Percentiles rank a stretch among this genome's conserved stretches.
These are phyloP conservation scores for Cyanoramphus novaezelandiae DNA, from an alignment of 2,113 vertebrate genomes.

Conservation along the genomic window DNA sequence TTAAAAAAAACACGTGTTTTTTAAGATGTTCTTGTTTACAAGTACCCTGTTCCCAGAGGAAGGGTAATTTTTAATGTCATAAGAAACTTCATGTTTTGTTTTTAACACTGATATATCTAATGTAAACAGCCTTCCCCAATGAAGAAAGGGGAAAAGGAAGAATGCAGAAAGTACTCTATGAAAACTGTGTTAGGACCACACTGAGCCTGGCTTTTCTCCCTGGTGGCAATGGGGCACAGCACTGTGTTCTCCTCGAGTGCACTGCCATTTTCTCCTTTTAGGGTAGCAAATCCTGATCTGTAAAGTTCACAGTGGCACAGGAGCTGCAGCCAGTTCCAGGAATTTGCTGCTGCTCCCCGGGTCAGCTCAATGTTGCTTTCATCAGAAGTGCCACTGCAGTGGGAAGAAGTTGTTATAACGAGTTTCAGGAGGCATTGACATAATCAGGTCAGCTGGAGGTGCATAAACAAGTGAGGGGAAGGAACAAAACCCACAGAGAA, in stretches of 20 bases:
- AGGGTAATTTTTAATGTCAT: background rate
- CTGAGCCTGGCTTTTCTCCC: background rate
- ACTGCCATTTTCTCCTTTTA: conserved; percentile 23
- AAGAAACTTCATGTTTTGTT: background rate
- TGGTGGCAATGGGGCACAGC: background rate
- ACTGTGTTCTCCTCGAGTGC: background rate
- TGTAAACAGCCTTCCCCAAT: background rate
- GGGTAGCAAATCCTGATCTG: background rate
- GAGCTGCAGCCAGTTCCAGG: background rate
- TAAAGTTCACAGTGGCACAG: background rate
- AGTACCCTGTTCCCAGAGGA: background rate
- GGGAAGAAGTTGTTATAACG: background rate
- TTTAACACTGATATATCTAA: background rate
- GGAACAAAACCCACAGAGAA: background rate
- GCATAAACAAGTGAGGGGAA: conserved; percentile 18
- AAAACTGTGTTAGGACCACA: background rate
- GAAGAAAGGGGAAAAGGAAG: background rate
- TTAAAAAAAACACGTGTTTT: background rate
- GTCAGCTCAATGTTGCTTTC: conserved; percentile 59
- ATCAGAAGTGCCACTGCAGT: conserved; percentile 39
- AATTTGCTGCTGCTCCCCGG: background rate
- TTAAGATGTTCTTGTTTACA: background rate
- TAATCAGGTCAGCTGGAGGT: conserved; percentile 50
- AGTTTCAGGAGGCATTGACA: conserved; percentile 46
- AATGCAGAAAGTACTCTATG: background rate